Base-by-base conservation (phyloP, 1,140 invertebrate genomes). In the Rhagoletis zephyria region DNA sequence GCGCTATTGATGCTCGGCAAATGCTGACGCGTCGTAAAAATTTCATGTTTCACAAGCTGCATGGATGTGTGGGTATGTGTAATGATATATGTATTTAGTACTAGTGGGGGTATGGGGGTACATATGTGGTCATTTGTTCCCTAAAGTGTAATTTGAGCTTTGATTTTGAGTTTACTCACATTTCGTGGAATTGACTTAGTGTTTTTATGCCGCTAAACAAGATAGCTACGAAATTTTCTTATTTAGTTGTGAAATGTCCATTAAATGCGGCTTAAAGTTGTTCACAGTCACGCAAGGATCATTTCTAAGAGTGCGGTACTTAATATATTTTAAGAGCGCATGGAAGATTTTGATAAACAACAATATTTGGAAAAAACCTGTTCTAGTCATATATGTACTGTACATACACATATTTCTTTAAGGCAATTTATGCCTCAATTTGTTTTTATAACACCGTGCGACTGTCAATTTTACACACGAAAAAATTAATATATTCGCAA, bases 21-120 rank as follows among this genome's bases (percentile, higher is more conserved):
- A 81, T 81, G 74, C 74, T 81, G 48, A 81, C 48, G 48, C 74
- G n/a, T 81, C 74, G 48, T 81, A 81, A 81, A 81, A 81, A 81
- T 81, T 81, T 81, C 16, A 56, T 56, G 48, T 30, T 51, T 4
- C 45, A 16, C 19, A 19, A 81, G 56, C 48, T 42, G 74, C 48
- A n/a, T 81, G 9, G 51, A 48, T 9, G 9, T 56, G 51, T 81
- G 19, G n/a, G 74, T 14, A 3, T 81, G n/a, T 3, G 74, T 19
- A 10, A 30, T 30, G 30, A 16, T 81, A 56, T 56, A 30, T 74
- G n/a, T 10, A 14, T 30, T 3, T 19, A 42, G 65, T 12, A 4
- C 7, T 6, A 42, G 30, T 40, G 3, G 30, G 30, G 65, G 1
- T n/a, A 64, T 5, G 9, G 9, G 1, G 64, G n/a, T 30, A 40